These are phyloP conservation scores for Delphinapterus leucas DNA, from an alignment of 2,113 vertebrate species.

Conservation along the genomic window DNA sequence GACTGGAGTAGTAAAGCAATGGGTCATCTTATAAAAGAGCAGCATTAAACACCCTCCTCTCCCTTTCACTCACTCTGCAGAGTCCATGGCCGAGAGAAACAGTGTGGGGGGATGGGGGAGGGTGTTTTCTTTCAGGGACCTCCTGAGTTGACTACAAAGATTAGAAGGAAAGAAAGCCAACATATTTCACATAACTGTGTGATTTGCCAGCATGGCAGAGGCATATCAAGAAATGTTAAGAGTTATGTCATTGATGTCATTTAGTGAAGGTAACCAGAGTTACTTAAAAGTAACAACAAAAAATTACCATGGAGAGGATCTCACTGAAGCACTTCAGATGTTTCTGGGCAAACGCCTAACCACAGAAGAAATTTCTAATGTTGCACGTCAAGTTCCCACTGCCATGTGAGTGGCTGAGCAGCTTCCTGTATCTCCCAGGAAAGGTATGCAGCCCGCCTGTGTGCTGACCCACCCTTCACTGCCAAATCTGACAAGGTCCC, in stretches of 20 bases:
- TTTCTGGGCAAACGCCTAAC: background rate
- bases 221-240: constrained; percentile 22
- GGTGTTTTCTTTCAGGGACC: background rate
- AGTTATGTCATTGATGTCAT: background rate
- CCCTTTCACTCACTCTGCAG: background rate
- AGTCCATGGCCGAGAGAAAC: background rate
- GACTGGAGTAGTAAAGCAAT: background rate
- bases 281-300: constrained; percentile 13
- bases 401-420: background rate
- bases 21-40: background rate
- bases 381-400: background rate
- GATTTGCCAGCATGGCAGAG: background rate
- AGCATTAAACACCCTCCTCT: background rate
- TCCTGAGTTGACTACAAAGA: background rate
- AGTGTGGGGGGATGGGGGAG: background rate
- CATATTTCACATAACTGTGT: background rate
- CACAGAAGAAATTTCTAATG: background rate
- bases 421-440: constrained; percentile 4
- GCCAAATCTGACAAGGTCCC: background rate
- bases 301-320: background rate
- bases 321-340: background rate
- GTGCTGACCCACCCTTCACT: background rate
- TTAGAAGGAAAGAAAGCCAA: background rate
- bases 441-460: constrained; percentile 36
- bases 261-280: background rate